phyloP scores from a whole-genome alignment of 2,888 invertebrate genomes.

The Platycheirus rosarum region DNA sequence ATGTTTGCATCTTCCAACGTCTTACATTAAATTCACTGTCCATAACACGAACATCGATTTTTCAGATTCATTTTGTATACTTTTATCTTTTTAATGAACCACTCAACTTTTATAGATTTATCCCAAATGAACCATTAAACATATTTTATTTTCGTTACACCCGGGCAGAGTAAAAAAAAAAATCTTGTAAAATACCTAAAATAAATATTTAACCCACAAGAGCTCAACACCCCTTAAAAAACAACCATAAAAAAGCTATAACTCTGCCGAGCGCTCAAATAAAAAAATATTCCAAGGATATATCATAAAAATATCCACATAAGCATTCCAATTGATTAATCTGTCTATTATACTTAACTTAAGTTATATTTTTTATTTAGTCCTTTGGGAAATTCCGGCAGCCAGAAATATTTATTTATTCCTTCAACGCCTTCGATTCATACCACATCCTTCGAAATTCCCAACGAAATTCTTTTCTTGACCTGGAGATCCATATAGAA shows the following conservation, averaged over 20 bases:
- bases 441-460: conserved; percentile 17
- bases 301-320: neutral
- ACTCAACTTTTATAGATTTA: neutral
- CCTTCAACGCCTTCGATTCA: neutral
- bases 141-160: neutral
- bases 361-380: conserved; percentile 21
- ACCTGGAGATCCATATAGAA: neutral
- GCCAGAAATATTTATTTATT: conserved; percentile 30
- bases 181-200: neutral
- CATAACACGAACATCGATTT: neutral
- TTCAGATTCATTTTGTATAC: neutral
- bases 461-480: neutral
- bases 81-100: conserved; percentile 19
- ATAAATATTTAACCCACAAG: neutral
- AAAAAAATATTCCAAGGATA: no score
- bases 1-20: neutral
- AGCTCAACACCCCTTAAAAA: neutral
- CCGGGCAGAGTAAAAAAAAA: neutral
- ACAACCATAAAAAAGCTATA: conserved; percentile 48
- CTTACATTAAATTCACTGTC: neutral
- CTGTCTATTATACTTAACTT: conserved; percentile 11
- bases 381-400: conserved; percentile 35
- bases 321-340: conserved; percentile 41
- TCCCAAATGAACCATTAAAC: conserved; percentile 21
- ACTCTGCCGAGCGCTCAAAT: neutral